Evolutionary conservation across 2,113 vertebrate species (phyloP).

Genomic region (Piliocolobus tephrosceles): DNA sequence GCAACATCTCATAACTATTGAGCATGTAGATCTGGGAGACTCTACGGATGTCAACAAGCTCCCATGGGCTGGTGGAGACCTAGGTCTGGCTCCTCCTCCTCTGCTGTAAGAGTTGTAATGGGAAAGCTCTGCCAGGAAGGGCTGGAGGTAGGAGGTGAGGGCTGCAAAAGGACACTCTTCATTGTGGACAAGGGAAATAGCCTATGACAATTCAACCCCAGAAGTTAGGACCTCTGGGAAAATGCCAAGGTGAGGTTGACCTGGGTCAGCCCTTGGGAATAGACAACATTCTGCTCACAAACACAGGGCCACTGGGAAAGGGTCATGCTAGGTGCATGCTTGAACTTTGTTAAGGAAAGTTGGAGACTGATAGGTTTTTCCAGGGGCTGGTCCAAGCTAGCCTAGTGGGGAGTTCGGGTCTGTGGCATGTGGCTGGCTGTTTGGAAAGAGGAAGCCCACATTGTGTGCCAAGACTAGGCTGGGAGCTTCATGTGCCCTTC

Average conservation of each 20-base stretch:
- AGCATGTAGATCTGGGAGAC: not conserved
- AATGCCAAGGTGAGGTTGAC: not conserved
- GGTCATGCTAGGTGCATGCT: not conserved
- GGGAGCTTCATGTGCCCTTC: not conserved
- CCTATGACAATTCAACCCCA: not conserved
- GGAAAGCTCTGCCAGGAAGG: not conserved
- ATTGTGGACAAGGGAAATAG: not conserved
- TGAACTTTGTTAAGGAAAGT: not conserved
- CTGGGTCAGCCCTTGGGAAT: not conserved
- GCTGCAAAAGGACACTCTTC: not conserved
- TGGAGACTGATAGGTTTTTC: not conserved
- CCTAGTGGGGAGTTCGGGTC: not conserved
- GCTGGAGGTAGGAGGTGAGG: not conserved
- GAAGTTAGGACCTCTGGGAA: not conserved
- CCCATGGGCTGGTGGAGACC: not conserved
- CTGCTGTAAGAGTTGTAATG: not conserved
- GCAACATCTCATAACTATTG: not conserved
- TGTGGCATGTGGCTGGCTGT: fast-evolving
- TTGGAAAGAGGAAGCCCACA: not conserved
- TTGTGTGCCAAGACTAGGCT: too few species aligned
- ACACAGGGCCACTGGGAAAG: not conserved
- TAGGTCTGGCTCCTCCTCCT: not conserved
- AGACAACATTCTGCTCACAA: not conserved
- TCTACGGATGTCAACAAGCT: not conserved
- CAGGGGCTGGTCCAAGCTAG: not conserved